These are phyloP conservation scores for Chironomus riparius DNA, from an alignment of 2,888 invertebrate species.

Conservation along the genomic window DNA sequence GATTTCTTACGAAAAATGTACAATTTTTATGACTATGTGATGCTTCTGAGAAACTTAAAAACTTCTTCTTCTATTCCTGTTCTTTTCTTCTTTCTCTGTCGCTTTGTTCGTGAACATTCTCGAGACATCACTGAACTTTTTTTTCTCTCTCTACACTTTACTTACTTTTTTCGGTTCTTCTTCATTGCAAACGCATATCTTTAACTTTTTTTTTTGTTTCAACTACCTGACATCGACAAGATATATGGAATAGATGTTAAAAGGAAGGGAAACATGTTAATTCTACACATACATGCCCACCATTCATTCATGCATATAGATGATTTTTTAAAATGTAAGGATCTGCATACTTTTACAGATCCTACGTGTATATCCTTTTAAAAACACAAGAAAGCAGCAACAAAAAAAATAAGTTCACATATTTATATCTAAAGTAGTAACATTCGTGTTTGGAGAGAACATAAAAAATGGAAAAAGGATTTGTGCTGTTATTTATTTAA, in stretches of 20 bases:
- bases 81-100: background rate
- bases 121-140: background rate
- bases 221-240: slow-evolving; percentile 8
- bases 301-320: background rate
- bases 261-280: background rate
- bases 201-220: background rate
- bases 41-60: background rate
- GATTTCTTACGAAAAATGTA: background rate
- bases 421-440: background rate
- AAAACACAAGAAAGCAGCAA: too few species aligned
- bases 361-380: too few species aligned
- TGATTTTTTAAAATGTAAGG: background rate
- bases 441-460: background rate
- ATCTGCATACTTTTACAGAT: background rate
- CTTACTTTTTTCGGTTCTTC: background rate
- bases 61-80: background rate
- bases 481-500: slow-evolving; percentile 12
- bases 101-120: background rate
- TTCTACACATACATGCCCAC: background rate
- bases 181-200: background rate
- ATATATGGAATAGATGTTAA: background rate
- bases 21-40: background rate
- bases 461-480: slow-evolving; percentile 8
- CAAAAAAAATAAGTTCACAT: too few species aligned
- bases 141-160: background rate